Evolutionary conservation across 2,113 vertebrate genomes (phyloP).

Genomic region (Amazona guildingii): DNA sequence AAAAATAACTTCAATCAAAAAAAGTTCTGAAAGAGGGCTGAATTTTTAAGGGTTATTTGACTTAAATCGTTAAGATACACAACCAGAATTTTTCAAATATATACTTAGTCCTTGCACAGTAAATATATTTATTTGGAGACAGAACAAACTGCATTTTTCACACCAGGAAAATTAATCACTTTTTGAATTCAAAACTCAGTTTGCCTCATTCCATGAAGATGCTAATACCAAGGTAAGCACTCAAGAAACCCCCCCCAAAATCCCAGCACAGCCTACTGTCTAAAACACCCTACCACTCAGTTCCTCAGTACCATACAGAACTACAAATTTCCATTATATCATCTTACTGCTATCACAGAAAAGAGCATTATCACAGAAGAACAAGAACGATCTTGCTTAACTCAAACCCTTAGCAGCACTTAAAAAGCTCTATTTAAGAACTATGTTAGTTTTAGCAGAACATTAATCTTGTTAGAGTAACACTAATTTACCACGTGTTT

Average conservation of each 20-base stretch:
- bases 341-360: neutral
- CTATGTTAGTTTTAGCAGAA: neutral
- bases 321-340: neutral
- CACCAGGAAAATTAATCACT: neutral
- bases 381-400: neutral
- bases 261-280: neutral
- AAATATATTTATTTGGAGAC: neutral
- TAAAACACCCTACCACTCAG: neutral
- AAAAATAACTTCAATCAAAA: neutral
- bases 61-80: neutral
- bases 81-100: neutral
- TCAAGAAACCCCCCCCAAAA: neutral
- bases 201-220: neutral
- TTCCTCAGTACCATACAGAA: neutral
- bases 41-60: neutral
- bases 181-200: neutral
- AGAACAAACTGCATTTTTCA: neutral
- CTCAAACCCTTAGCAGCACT: neutral
- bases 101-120: neutral
- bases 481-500: neutral
- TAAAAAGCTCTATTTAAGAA: neutral
- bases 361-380: neutral
- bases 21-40: neutral
- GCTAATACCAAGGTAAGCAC: neutral
- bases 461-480: neutral